Conservation (phyloP, 2,888 invertebrate genomes). For the Diaperis boleti region DNA sequence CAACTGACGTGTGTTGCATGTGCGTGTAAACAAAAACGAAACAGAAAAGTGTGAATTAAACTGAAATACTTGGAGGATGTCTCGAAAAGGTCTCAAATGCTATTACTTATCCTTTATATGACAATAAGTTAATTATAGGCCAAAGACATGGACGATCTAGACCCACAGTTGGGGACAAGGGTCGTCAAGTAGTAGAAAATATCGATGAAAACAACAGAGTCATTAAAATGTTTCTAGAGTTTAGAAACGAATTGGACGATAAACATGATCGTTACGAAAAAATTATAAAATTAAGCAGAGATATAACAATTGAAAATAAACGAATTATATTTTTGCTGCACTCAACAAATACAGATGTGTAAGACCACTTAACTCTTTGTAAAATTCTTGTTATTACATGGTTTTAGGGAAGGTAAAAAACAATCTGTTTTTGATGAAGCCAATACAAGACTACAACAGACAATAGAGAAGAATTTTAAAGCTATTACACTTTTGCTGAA, state of each 20-base stretch:
- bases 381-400: too few relatives aligned
- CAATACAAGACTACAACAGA: conserved; percentile 73
- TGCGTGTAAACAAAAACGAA: too few relatives aligned
- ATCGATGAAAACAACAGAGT: conserved; percentile 69
- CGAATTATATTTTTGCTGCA: conserved; percentile 89
- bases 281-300: conserved; percentile 83
- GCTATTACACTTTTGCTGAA: conserved; percentile 81
- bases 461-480: conserved; percentile 73
- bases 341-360: conserved; percentile 71
- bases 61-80: too few relatives aligned
- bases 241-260: conserved; percentile 75
- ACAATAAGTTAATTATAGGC: neutral
- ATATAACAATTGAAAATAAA: conserved; percentile 92
- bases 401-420: conserved; percentile 69
- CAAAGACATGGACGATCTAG: conserved; percentile 45
- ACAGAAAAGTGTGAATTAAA: too few relatives aligned
- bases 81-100: neutral
- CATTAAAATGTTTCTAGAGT: conserved; percentile 74
- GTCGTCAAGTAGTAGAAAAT: conserved; percentile 64
- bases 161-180: conserved; percentile 64
- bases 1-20: too few relatives aligned
- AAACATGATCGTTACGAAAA: conserved; percentile 88
- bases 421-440: conserved; percentile 73
- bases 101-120: too few relatives aligned
- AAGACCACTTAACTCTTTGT: too few relatives aligned